Percentiles rank a stretch among this genome's conserved stretches.
phyloP scores from a whole-genome alignment of 1,140 invertebrate species.

The Heliothis subflexa region DNA sequence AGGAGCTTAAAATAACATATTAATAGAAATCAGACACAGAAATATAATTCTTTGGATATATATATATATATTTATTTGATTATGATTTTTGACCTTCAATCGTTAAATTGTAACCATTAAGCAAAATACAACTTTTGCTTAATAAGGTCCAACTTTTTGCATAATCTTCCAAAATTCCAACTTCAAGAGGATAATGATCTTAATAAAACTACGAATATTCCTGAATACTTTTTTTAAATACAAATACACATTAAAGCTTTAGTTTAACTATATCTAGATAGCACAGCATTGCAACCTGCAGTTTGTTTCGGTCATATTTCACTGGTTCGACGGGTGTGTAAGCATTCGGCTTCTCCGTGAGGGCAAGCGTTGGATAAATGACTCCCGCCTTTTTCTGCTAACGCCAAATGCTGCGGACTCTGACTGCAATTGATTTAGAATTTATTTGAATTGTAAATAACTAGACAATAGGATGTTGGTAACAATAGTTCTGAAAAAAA shows the following conservation, averaged over 20 bases:
- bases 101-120: too few species aligned
- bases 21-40: background rate
- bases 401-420: constrained; percentile 59
- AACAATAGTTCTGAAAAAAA: background rate
- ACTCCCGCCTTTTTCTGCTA: constrained; percentile 65
- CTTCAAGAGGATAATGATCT: too few species aligned
- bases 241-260: background rate
- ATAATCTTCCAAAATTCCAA: too few species aligned
- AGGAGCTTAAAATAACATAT: background rate
- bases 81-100: too few species aligned
- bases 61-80: too few species aligned
- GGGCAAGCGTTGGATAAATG: constrained; percentile 66
- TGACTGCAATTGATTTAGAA: background rate
- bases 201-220: background rate
- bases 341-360: constrained; percentile 66
- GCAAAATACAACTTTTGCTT: too few species aligned
- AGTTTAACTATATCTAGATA: background rate
- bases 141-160: too few species aligned
- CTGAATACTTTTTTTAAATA: background rate
- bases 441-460: background rate
- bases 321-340: constrained; percentile 69
- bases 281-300: background rate
- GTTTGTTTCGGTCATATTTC: constrained; percentile 59
- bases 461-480: background rate
- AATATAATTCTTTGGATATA: background rate